phyloP scores from a whole-genome alignment of 2,113 vertebrate genomes.

The Tauraco erythrolophus region DNA sequence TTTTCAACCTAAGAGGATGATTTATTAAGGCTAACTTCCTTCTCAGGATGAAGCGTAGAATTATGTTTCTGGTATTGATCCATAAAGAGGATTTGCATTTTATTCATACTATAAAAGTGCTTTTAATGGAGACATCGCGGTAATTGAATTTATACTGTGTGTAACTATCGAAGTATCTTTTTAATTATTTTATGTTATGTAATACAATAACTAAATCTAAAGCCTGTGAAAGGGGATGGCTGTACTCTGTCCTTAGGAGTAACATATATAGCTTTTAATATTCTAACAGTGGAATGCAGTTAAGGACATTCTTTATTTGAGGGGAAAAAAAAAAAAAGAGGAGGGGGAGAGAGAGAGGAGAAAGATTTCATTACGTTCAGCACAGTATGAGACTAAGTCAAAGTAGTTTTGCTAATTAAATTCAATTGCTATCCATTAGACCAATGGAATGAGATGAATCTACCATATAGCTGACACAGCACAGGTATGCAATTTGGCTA shows the following conservation, averaged over 20 bases:
- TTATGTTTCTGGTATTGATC: slow-evolving; percentile 84
- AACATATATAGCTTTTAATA: slow-evolving; percentile 79
- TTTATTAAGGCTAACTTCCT: slow-evolving; percentile 79
- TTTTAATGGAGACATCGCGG: slow-evolving; percentile 82
- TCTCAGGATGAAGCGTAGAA: slow-evolving; percentile 77
- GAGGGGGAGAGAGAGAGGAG: slow-evolving; percentile 16
- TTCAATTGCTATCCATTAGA: slow-evolving; percentile 98
- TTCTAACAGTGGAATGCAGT: slow-evolving; percentile 74
- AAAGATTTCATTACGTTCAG: slow-evolving; percentile 85
- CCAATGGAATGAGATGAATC: slow-evolving; percentile 91
- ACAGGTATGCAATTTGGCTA: slow-evolving; percentile 93
- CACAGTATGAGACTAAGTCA: slow-evolving; percentile 86
- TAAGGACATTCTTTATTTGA: slow-evolving; percentile 78
- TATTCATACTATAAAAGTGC: slow-evolving; percentile 84
- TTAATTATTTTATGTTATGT: slow-evolving; percentile 83
- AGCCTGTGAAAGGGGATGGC: slow-evolving; percentile 71
- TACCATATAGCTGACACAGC: slow-evolving; percentile 93
- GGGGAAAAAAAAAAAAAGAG: background rate
- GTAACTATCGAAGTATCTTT: slow-evolving; percentile 81
- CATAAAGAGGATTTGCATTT: slow-evolving; percentile 84
- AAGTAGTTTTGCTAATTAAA: slow-evolving; percentile 98
- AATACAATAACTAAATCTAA: slow-evolving; percentile 79
- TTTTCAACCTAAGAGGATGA: slow-evolving; percentile 51
- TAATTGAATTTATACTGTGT: slow-evolving; percentile 86
- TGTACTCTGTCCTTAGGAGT: slow-evolving; percentile 73